Evolutionary conservation across 2,797 vertebrate species (phyloP).

Genomic region (Protosalanx chinensis): DNA sequence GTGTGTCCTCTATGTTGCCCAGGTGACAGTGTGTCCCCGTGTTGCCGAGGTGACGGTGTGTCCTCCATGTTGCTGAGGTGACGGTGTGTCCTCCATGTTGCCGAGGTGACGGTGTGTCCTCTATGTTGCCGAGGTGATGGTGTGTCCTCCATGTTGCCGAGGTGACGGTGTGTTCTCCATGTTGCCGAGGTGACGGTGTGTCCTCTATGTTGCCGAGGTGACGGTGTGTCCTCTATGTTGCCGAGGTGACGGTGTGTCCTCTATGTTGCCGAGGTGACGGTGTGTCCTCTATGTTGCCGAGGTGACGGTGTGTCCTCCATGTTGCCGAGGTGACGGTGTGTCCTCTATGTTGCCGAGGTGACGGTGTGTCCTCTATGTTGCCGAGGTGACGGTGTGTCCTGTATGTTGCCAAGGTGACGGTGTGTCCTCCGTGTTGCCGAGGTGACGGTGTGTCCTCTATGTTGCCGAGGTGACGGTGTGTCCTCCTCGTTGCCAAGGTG

Average conservation of each 20-base stretch:
- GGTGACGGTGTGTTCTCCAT: too few relatives aligned
- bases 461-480: neutral
- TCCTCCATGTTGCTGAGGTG: too few relatives aligned
- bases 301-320: too few relatives aligned
- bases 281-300: too few relatives aligned
- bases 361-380: conserved; percentile 20
- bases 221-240: conserved; percentile 20
- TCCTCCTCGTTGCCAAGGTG: neutral
- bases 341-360: neutral
- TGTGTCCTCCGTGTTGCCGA: too few relatives aligned
- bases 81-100: conserved; percentile 19
- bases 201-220: neutral
- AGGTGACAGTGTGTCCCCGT: neutral
- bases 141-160: too few relatives aligned
- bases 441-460: neutral
- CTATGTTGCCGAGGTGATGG: neutral
- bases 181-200: neutral
- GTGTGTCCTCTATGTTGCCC: conserved; percentile 28
- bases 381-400: conserved; percentile 6
- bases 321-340: neutral
- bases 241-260: conserved; percentile 43
- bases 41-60: too few relatives aligned
- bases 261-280: neutral
- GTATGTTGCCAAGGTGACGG: too few relatives aligned
- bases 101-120: conserved; percentile 7